Percentiles rank a stretch among this genome's conserved stretches.
phyloP scores from a whole-genome alignment of 2,888 invertebrate species.

The Sminthurinus aureus region DNA sequence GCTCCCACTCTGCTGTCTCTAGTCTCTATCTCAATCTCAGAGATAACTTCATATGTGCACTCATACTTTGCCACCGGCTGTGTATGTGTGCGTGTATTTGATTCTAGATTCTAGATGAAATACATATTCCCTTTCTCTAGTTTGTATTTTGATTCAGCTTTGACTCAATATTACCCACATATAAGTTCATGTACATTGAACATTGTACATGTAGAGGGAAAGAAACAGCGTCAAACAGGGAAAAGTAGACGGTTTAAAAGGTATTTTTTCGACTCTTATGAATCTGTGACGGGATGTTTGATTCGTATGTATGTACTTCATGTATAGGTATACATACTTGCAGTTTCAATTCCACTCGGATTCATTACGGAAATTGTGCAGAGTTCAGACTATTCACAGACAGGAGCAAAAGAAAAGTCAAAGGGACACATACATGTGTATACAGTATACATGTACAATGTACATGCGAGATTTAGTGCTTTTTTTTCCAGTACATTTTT shows the following conservation, averaged over 20 bases:
- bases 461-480: not conserved
- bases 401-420: too few species aligned
- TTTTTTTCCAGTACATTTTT: not conserved
- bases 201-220: not conserved
- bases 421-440: not conserved
- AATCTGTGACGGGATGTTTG: not conserved
- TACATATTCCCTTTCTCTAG: too few species aligned
- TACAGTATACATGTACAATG: not conserved
- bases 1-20: not conserved
- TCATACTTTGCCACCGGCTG: not conserved
- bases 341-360: too few species aligned
- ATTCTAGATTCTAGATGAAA: not conserved
- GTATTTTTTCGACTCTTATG: not conserved
- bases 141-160: too few species aligned
- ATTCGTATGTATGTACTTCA: not conserved
- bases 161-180: too few species aligned
- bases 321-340: too few species aligned
- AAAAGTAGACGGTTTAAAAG: not conserved
- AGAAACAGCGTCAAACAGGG: not conserved
- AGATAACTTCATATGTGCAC: not conserved
- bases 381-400: not conserved
- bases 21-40: not conserved
- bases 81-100: slow-evolving; percentile 1
- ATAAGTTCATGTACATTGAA: not conserved
- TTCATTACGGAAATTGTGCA: not conserved